Evolutionary conservation across 2,797 vertebrate genomes (phyloP), one percentile per base, ranked within the genome.

Genomic region (Heterohyrax brucei): DNA sequence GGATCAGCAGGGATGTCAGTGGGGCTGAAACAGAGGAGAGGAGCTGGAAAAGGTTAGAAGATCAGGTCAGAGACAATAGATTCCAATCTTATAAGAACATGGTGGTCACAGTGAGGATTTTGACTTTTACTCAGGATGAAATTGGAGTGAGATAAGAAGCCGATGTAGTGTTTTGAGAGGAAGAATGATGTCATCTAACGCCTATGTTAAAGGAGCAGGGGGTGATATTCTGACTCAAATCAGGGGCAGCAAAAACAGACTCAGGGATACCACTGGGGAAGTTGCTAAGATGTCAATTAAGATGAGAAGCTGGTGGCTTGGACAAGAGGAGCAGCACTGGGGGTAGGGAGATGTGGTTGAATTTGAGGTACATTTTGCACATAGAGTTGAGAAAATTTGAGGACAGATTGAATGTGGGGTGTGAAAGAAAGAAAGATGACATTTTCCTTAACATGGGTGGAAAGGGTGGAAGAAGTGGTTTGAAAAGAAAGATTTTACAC

Each of bases 261-360:
- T 7, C 39, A 72, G 9, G 30, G 3, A 14, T 14, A 13, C 10
- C 19, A 2, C 0, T 8, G 26, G 39, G 7, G 50, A 78, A n/a
- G 19, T 8, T 39, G 1, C 3, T 21, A 22, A 70, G 70, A 19
- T 19, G 22, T 73, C 12, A 24, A 30, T 48, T 0, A 0, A 39
- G 48, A 1, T 2, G 7, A 80, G 9, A 75, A 53, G 21, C n/a
- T 2, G 4, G 4, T 44, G 84, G 18, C 7, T 0, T 2, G 84
- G 46, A 68, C 10, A 39, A 19, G 33, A 78, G 28, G 3, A 7
- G 21, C 53, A 22, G 19, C 1, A 0, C 33, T 2, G 30, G 30
- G 9, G 2, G 2, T 1, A 1, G 48, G 3, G 7, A 13, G 33
- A 16, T 48, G 28, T 7, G 10, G 10, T 30, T 4, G 48, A n/a